Evolutionary conservation across 2,888 invertebrate species (phyloP), one percentile per base, ranked within the genome.

Genomic region (Megalurothrips usitatus): DNA sequence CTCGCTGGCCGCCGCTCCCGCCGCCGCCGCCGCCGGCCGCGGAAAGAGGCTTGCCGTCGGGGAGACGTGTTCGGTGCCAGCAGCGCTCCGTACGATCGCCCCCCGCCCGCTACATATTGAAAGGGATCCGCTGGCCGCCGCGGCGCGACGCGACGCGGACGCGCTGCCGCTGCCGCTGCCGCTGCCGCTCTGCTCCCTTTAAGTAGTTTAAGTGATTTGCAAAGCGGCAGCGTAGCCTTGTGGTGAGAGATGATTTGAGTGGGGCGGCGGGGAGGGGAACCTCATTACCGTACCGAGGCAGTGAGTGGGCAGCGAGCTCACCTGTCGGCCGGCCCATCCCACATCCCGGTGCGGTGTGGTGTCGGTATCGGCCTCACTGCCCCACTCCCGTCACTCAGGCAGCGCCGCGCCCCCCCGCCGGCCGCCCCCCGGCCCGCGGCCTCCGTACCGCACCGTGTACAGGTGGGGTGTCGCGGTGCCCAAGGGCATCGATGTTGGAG

Each of bases 121-220:
- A 58, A 6, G 1, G 58, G 14, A 58, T 58, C 17, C 58, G 58
- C 58, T 17, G 14, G 14, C 14, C 11, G 58, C 58, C 58, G 58
- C 58, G 58, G 19, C 34, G 34, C 34, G 34, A 6, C 2, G 34
- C 34, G 34, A 43, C 34, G 34, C 34, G 34, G 34, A 43, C 2
- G 34, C 34, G 34, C 34, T n/a, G n/a, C 3, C 34, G 34, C 6
- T 14, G 58, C 58, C n/a, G n/a, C n/a, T n/a, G n/a, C n/a, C n/a
- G n/a, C n/a, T n/a, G 14, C 17, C n/a, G 14, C 58, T 58, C 58
- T 58, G 14, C 58, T 58, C 58, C 17, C 68, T 75, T 23, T 75
- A 75, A 75, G 68, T 75, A 75, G 68, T 75, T 75, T 75, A 75
- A 75, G 68, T 75, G 68, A 75, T 75, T 75, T 75, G 68, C 68